phyloP scores from a whole-genome alignment of 2,888 invertebrate genomes.

The Tortricodes alternella region DNA sequence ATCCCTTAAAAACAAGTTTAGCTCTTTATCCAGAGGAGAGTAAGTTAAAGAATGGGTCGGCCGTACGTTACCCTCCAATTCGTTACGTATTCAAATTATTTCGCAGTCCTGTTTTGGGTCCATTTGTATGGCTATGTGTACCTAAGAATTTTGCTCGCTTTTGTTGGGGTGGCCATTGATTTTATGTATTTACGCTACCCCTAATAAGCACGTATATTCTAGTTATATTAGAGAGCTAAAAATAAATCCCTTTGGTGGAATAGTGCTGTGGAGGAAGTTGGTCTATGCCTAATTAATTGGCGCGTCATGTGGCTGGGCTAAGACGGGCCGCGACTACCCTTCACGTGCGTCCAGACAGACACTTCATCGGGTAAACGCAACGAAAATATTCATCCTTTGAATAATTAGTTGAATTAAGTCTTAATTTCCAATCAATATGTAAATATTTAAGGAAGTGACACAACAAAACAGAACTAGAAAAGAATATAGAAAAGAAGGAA shows the following conservation, averaged over 20 bases:
- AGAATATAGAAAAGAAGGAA: no score
- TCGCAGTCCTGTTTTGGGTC: conserved; percentile 73
- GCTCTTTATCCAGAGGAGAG: conserved; percentile 78
- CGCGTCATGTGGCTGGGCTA: conserved; percentile 55
- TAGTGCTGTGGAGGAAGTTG: conserved; percentile 31
- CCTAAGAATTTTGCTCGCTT: conserved; percentile 57
- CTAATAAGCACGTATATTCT: conserved; percentile 31
- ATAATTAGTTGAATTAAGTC: neutral
- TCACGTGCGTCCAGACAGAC: conserved; percentile 61
- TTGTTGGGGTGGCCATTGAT: conserved; percentile 49
- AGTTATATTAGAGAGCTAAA: conserved; percentile 3
- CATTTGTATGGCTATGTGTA: conserved; percentile 63
- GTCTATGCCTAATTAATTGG: conserved; percentile 66
- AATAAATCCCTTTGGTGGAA: conserved; percentile 8
- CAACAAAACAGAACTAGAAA: no score
- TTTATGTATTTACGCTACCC: conserved; percentile 46
- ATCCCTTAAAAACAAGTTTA: conserved; percentile 83
- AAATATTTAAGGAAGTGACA: no score
- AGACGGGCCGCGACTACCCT: conserved; percentile 54
- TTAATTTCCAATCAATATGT: neutral
- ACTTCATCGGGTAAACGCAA: conserved; percentile 40
- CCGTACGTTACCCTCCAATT: conserved; percentile 75
- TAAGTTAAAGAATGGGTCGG: conserved; percentile 76
- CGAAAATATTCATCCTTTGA: neutral
- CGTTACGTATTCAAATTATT: conserved; percentile 82